A percentile compares a stretch with the other conserved stretches of the same genome.
Conservation (phyloP, 2,888 invertebrate genomes). For the Pemphredon lugubris region DNA sequence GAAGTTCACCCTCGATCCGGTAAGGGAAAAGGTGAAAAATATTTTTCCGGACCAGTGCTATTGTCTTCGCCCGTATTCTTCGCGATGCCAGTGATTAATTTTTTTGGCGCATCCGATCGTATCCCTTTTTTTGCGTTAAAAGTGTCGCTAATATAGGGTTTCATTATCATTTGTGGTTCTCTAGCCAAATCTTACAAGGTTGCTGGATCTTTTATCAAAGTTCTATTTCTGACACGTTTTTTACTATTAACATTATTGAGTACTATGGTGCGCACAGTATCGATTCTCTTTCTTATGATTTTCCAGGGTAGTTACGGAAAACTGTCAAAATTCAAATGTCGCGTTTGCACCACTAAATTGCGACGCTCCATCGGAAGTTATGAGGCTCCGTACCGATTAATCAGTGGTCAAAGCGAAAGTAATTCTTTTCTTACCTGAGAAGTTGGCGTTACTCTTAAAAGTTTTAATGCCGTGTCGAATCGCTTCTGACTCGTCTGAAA, state of each 20-base stretch:
- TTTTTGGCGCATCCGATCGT: constrained; percentile 45
- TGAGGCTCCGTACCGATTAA: not conserved
- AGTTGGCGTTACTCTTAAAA: not conserved
- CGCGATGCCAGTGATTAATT: constrained; percentile 71
- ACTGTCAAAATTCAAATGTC: too few relatives aligned
- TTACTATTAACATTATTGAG: too few relatives aligned
- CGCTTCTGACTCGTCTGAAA: not conserved
- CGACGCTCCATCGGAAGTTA: not conserved
- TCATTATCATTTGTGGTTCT: too few relatives aligned
- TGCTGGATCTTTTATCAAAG: too few relatives aligned
- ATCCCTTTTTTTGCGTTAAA: too few relatives aligned
- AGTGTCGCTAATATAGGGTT: too few relatives aligned
- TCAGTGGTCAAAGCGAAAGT: not conserved
- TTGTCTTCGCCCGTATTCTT: constrained; percentile 68
- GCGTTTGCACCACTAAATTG: too few relatives aligned
- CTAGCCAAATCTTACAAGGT: too few relatives aligned
- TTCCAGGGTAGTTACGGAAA: too few relatives aligned
- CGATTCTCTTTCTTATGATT: too few relatives aligned
- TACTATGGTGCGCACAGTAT: too few relatives aligned
- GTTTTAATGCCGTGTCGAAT: not conserved
- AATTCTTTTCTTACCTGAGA: not conserved
- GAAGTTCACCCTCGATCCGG: constrained; percentile 25
- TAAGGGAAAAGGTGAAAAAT: constrained; percentile 65
- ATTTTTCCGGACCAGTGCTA: constrained; percentile 68
- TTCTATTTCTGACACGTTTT: too few relatives aligned